Conservation (phyloP, 2,113 vertebrate species). For the Oxyura jamaicensis region DNA sequence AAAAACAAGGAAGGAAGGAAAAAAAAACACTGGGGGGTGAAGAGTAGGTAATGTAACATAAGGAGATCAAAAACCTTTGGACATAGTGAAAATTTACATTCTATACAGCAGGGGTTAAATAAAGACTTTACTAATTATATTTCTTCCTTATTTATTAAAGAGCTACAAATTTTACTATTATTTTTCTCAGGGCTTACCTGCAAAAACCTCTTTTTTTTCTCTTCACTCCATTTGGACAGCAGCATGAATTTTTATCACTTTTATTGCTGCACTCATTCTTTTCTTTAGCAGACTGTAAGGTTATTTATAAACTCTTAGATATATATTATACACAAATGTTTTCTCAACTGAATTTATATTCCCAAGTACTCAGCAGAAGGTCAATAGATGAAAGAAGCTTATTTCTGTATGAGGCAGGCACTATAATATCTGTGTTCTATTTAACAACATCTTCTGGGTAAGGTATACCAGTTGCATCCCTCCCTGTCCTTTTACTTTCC, state of each 20-base stretch:
- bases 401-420: not conserved
- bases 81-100: not conserved
- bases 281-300: not conserved
- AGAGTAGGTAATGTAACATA: not conserved
- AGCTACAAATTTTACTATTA: not conserved
- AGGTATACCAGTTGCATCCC: not conserved
- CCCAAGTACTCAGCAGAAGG: conserved; percentile 25
- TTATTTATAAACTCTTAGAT: conserved; percentile 20
- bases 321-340: conserved; percentile 16
- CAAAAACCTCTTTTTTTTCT: not conserved
- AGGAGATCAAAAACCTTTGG: not conserved
- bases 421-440: not conserved
- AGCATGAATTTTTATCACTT: not conserved
- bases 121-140: not conserved
- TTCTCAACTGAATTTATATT: not conserved
- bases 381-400: conserved; percentile 25
- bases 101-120: not conserved
- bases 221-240: not conserved
- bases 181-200: not conserved
- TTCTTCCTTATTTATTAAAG: not conserved
- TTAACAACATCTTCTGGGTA: conserved; percentile 19
- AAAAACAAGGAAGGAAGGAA: not conserved
- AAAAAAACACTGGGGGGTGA: not conserved
- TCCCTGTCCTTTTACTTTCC: not conserved
- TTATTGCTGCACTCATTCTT: not conserved